Percentiles rank a stretch among this genome's conserved stretches.
Evolutionary conservation across 2,797 vertebrate genomes (phyloP).

Genomic region (Leptodactylus fallax): DNA sequence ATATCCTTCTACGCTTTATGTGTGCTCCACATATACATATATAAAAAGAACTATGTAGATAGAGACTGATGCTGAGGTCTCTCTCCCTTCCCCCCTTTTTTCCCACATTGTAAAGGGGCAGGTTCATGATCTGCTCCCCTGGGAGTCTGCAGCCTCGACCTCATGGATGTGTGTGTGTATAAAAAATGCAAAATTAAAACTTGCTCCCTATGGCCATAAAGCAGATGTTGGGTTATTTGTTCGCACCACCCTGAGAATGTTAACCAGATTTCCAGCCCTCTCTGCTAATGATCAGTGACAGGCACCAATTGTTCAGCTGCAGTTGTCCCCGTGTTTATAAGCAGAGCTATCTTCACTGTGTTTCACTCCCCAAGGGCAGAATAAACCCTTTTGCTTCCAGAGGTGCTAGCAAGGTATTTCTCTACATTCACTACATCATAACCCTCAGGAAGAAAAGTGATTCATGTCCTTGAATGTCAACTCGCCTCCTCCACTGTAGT

Average conservation of each 20-base stretch:
- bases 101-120: constrained; percentile 41
- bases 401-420: constrained; percentile 45
- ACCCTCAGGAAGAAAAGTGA: constrained; percentile 22
- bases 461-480: constrained; percentile 13
- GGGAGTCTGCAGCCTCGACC: constrained; percentile 45
- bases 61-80: background rate
- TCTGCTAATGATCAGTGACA: constrained; percentile 23
- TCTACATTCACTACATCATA: constrained; percentile 5
- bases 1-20: constrained; percentile 45
- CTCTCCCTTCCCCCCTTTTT: background rate
- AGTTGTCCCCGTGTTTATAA: constrained; percentile 59
- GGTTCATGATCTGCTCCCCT: constrained; percentile 39
- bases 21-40: constrained; percentile 26
- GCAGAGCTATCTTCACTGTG: constrained; percentile 47
- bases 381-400: constrained; percentile 49
- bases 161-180: constrained; percentile 38
- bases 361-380: constrained; percentile 45
- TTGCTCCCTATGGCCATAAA: constrained; percentile 48
- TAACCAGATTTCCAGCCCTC: constrained; percentile 57
- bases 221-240: constrained; percentile 20
- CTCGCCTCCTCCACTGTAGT: background rate
- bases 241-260: constrained; percentile 35
- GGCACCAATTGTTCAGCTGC: constrained; percentile 60
- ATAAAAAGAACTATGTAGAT: constrained; percentile 20
- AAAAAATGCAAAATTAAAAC: constrained; percentile 61